Conservation (phyloP, 2,113 vertebrate genomes). For the Setophaga coronata region DNA sequence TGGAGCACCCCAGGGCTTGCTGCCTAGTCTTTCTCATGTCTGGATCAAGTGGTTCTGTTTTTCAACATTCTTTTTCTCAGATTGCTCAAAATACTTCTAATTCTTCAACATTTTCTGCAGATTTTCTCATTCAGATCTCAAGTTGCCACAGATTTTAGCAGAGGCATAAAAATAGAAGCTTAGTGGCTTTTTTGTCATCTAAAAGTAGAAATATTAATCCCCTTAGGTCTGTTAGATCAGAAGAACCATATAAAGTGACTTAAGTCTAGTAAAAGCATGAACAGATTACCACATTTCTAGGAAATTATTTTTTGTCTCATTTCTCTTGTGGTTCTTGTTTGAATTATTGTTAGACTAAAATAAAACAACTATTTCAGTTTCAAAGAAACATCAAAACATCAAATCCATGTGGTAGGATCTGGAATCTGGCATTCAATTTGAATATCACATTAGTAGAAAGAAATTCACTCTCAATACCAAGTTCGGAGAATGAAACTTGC, state of each 20-base stretch:
- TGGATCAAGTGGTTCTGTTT: background rate
- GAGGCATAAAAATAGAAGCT: background rate
- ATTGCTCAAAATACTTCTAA: background rate
- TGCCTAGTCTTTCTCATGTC: background rate
- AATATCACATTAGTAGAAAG: background rate
- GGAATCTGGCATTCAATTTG: background rate
- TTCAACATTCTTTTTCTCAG: background rate
- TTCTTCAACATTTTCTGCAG: background rate
- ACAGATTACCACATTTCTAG: background rate
- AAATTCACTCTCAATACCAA: background rate
- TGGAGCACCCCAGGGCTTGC: rapidly evolving
- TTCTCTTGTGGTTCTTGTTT: background rate
- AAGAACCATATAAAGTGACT: background rate
- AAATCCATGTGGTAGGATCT: background rate
- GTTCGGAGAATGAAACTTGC: background rate
- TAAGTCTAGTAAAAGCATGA: background rate
- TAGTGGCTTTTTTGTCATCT: background rate
- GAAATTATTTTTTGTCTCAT: background rate
- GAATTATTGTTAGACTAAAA: background rate
- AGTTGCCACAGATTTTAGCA: background rate
- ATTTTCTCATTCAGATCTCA: background rate
- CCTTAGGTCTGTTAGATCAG: background rate
- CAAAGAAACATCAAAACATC: background rate
- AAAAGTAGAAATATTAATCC: background rate
- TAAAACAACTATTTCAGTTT: background rate